Evolutionary conservation across 2,888 invertebrate species (phyloP), one percentile per base, ranked within the genome.

Genomic region (Crioceris asparagi): DNA sequence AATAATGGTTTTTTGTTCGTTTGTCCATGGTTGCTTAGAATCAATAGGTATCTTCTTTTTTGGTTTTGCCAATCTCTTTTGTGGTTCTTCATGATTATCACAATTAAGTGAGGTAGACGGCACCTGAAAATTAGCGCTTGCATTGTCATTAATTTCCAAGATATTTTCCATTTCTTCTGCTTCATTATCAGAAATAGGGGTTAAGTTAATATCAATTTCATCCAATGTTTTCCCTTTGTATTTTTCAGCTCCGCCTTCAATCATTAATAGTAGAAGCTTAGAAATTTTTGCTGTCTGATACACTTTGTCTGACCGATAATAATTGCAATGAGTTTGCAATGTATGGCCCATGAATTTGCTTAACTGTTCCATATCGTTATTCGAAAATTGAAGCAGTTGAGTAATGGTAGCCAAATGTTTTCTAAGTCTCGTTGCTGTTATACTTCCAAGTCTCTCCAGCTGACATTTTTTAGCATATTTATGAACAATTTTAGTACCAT

Each of bases 101-200:
- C n/a, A n/a, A n/a, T n/a, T n/a, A n/a, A n/a, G n/a, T n/a, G n/a
- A n/a, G n/a, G n/a, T n/a, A n/a, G n/a, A n/a, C n/a, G n/a, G n/a
- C n/a, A n/a, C n/a, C n/a, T n/a, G n/a, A n/a, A n/a, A n/a, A n/a
- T n/a, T 35, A n/a, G 6, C 18, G 11, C 12, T 18, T 11, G 21
- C 23, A 21, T n/a, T n/a, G n/a, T n/a, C n/a, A n/a, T n/a, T n/a
- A n/a, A n/a, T n/a, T n/a, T n/a, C n/a, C n/a, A n/a, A n/a, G n/a
- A n/a, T n/a, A n/a, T n/a, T n/a, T n/a, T n/a, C n/a, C 2, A 93
- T 82, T 56, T 78, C 77, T 53, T 85, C 86, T 66, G 94, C 93
- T 63, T 92, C 94, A 61, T 94, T 94, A 34, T 96, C 67, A 17
- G 94, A 94, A 49, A 94, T 73, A 0, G 93, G 87, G 11, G 19